Evolutionary conservation across 1,140 invertebrate genomes (phyloP), one percentile per base, ranked within the genome.

Genomic region (Meloidogyne hapla): DNA sequence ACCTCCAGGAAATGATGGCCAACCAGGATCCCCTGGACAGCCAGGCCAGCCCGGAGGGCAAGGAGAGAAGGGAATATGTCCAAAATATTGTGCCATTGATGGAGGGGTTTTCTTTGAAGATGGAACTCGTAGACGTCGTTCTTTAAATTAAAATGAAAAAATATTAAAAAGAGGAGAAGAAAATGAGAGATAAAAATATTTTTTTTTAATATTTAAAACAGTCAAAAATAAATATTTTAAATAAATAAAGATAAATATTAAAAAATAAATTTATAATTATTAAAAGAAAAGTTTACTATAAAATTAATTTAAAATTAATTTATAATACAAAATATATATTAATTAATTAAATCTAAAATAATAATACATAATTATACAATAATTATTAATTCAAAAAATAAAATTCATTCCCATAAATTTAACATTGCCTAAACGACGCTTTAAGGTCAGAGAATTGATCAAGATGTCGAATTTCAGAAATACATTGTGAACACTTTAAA

Each of bases 41-140:
- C 33, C 78, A 33, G 78, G 78, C 8, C 78, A 68, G 38, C 71
- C 78, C 18, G 78, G 78, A n/a, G 75, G 69, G 1, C 78, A 79
- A 25, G 79, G 79, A 75, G 80, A 81, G 38, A 81, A 82, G 25
- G 80, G 80, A 68, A 82, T 81, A 33, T 81, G 80, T 64, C 80
- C 80, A 28, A 81, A 81, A 66, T 81, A 81, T 66, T 81, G 80
- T 79, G 80, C 80, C 28, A 82, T 81, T 70, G 80, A 81, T 62
- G 80, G 80, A 10, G 80, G 80, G 3, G 80, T 81, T 25, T 81
- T 81, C 80, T 81, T 81, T 79, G 80, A 81, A 33, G 80, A 81
- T 61, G 80, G 80, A 63, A 81, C 80, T 45, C 77, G 77, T 42
- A 62, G 77, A 45, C 74, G 76, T 42, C 73, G 48, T 77, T 45